Evolutionary conservation across 2,113 vertebrate species (phyloP).

Genomic region (Apaloderma vittatum): DNA sequence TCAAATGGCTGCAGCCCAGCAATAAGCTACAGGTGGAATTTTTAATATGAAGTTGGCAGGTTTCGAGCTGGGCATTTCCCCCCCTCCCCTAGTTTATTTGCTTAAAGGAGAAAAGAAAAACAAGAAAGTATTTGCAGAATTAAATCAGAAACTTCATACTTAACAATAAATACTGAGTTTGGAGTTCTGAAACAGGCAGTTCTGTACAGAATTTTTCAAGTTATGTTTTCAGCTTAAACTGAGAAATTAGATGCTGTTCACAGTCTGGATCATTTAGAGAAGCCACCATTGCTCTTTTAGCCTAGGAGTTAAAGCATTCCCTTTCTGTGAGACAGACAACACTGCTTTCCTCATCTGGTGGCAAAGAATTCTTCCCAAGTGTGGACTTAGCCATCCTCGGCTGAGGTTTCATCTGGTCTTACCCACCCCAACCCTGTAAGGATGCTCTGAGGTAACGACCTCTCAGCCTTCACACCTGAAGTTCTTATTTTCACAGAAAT

Average conservation of each 20-base stretch:
- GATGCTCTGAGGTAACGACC: rapidly evolving
- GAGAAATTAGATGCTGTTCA: not conserved
- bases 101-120: not conserved
- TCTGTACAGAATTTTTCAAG: not conserved
- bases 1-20: not conserved
- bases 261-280: not conserved
- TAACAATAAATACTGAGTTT: not conserved
- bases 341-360: not conserved
- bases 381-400: rapidly evolving
- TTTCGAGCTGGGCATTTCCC: not conserved
- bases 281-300: not conserved
- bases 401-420: not conserved
- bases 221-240: not conserved
- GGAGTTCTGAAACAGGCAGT: not conserved
- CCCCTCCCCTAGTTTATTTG: not conserved
- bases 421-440: not conserved
- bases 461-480: not conserved
- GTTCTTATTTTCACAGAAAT: not conserved
- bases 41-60: constrained; percentile 21
- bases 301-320: not conserved
- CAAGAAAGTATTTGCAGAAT: not conserved
- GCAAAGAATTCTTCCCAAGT: not conserved
- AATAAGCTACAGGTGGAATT: not conserved
- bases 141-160: not conserved
- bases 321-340: not conserved